Percentiles rank a stretch among this genome's conserved stretches.
Evolutionary conservation across 2,113 vertebrate genomes (phyloP).

Genomic region (Hemibagrus wyckioides): DNA sequence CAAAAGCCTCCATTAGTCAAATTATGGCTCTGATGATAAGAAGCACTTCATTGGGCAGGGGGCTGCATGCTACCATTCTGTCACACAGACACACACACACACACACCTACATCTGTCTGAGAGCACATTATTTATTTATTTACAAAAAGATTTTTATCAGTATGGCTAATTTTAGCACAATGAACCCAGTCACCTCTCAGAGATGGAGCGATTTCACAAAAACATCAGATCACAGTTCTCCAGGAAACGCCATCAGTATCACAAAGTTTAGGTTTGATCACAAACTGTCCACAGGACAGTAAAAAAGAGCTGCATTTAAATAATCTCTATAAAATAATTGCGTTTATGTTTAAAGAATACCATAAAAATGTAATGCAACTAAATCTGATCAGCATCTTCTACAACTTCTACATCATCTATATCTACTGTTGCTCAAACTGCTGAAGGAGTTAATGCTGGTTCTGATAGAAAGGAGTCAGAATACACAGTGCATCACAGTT

Average conservation of each 20-base stretch:
- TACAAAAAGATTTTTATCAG: neutral
- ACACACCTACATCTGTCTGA: neutral
- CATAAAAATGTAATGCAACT: neutral
- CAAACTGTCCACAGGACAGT: neutral
- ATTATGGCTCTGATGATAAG: slow-evolving; percentile 30
- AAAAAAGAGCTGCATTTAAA: neutral
- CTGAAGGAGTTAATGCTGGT: no score
- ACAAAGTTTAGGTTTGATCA: neutral
- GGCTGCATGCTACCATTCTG: neutral
- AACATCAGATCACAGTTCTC: neutral
- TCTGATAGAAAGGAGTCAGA: no score
- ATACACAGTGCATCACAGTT: no score
- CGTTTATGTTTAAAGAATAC: neutral
- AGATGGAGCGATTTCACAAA: neutral
- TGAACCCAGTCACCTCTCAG: neutral
- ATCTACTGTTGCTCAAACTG: no score
- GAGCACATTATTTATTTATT: neutral
- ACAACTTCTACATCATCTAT: no score
- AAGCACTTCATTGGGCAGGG: slow-evolving; percentile 21
- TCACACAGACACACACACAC: neutral
- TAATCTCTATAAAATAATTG: neutral
- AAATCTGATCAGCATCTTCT: no score
- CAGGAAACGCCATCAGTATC: neutral
- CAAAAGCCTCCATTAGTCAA: slow-evolving; percentile 42
- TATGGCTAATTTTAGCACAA: neutral